Evolutionary conservation across 1,140 invertebrate species (phyloP).

Genomic region (Carposina sasakii): DNA sequence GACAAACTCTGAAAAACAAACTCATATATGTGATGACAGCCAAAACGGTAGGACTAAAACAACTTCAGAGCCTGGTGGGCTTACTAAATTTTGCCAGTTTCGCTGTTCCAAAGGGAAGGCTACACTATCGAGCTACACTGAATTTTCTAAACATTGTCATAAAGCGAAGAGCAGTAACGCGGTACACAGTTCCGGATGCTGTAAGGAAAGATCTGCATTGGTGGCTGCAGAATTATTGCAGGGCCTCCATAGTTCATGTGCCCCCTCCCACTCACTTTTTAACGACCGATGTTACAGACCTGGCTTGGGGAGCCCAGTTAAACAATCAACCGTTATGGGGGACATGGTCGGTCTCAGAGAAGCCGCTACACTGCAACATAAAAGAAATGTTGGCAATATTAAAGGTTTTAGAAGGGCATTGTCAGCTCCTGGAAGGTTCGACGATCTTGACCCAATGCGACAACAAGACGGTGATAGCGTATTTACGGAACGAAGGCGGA

Average conservation of each 20-base stretch:
- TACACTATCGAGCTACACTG: too few species aligned
- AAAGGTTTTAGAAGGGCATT: not conserved
- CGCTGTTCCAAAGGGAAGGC: too few species aligned
- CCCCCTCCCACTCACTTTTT: not conserved
- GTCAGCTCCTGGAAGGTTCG: not conserved
- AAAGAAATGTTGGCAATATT: conserved; percentile 3
- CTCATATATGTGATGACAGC: too few species aligned
- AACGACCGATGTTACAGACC: conserved; percentile 3
- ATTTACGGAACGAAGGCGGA: conserved; percentile 5
- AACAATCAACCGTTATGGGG: not conserved
- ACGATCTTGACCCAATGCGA: conserved; percentile 5
- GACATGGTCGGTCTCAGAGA: not conserved
- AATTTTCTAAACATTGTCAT: too few species aligned
- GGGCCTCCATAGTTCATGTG: too few species aligned
- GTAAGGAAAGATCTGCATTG: not conserved
- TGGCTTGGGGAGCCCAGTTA: conserved; percentile 1
- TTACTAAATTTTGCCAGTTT: too few species aligned
- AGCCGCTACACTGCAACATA: not conserved
- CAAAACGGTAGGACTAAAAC: too few species aligned
- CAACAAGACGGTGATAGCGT: conserved; percentile 7
- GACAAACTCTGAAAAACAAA: too few species aligned
- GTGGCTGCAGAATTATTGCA: too few species aligned
- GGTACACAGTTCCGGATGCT: not conserved
- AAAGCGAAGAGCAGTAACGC: too few species aligned
- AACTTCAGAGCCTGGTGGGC: too few species aligned